Evolutionary conservation across 2,113 vertebrate genomes (phyloP), one percentile per base, ranked within the genome.

Genomic region (Brevimyrus niger): DNA sequence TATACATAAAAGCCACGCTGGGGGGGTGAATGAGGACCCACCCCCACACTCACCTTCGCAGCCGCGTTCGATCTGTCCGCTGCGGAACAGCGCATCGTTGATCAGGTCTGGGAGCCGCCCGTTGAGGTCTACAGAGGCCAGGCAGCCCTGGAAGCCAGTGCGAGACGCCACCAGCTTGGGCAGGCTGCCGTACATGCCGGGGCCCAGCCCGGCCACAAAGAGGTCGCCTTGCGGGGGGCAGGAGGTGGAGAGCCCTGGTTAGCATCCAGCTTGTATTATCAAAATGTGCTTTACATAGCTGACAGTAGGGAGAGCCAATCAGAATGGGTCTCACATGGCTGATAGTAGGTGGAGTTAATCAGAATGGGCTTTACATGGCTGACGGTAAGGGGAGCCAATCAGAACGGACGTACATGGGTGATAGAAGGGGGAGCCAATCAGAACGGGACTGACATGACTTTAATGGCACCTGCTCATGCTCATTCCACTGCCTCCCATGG

Each of bases 111-210:
- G 98, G 92, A 99, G 96, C 13, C 97, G 97, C 1, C 98, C 98
- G 1, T 99, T 99, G 88, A 99, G 96, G 92, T 99, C 98, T 58
- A 99, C 97, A 0, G 98, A 99, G 0, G 98, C 98, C 92, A 99
- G 92, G 80, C 98, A 99, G 83, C 98, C 98, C 92, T 99, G 98
- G 93, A 99, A 99, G 17, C 98, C 98, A 91, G 99, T 98, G 3
- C 98, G 96, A 19, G 98, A 99, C 31, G 98, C 98, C 93, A 99
- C 98, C 0, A 99, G 96, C 92, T 99, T 99, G 0, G 98, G 98
- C n/a, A 99, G 97, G 91, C 97, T 99, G 93, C 97, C 97, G 89
- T 99, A 99, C 98, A 99, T 98, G 96, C 97, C 97, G 91, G 98
- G 97, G 89, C 96, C 97, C 87, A 99, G 94, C 46, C 98, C 98